These are phyloP conservation scores for Macrosoma leucophasiata DNA, from an alignment of 2,888 invertebrate genomes.

Conservation along the genomic window DNA sequence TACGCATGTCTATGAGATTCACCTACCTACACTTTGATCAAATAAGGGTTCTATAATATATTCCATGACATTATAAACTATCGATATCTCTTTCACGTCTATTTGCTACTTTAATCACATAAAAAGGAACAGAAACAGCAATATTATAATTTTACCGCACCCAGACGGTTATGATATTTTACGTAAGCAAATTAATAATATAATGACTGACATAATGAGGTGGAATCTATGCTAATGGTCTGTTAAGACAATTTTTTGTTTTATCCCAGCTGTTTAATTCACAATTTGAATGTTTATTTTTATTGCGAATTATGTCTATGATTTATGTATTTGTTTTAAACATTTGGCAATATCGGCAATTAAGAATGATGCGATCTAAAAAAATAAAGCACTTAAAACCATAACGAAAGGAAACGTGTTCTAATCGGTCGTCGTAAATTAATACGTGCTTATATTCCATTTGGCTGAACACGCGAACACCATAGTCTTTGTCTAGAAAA, in stretches of 20 bases:
- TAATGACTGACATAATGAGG: slow-evolving; percentile 26
- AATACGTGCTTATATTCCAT: slow-evolving; percentile 26
- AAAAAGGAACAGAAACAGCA: slow-evolving; percentile 2
- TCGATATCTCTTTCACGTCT: too few relatives aligned
- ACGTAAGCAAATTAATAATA: slow-evolving; percentile 34
- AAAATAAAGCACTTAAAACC: slow-evolving; percentile 15
- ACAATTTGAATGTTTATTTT: slow-evolving; percentile 30
- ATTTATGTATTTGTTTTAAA: slow-evolving; percentile 40
- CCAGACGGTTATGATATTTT: slow-evolving; percentile 23
- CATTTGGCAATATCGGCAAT: slow-evolving; percentile 31
- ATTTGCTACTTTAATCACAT: too few relatives aligned
- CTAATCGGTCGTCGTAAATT: too few relatives aligned
- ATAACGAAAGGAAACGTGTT: slow-evolving; percentile 14
- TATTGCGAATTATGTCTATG: slow-evolving; percentile 31
- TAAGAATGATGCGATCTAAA: slow-evolving; percentile 15
- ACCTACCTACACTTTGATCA: too few relatives aligned
- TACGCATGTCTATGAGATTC: too few relatives aligned
- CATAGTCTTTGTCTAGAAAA: slow-evolving; percentile 47
- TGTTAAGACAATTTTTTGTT: slow-evolving; percentile 34
- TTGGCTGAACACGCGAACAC: slow-evolving; percentile 31
- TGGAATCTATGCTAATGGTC: slow-evolving; percentile 33
- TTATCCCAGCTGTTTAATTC: slow-evolving; percentile 38
- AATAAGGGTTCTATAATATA: too few relatives aligned
- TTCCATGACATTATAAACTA: too few relatives aligned
- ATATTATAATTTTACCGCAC: slow-evolving; percentile 19